Evolutionary conservation across 1,140 invertebrate species (phyloP).

Genomic region (Trichoplusia ni): DNA sequence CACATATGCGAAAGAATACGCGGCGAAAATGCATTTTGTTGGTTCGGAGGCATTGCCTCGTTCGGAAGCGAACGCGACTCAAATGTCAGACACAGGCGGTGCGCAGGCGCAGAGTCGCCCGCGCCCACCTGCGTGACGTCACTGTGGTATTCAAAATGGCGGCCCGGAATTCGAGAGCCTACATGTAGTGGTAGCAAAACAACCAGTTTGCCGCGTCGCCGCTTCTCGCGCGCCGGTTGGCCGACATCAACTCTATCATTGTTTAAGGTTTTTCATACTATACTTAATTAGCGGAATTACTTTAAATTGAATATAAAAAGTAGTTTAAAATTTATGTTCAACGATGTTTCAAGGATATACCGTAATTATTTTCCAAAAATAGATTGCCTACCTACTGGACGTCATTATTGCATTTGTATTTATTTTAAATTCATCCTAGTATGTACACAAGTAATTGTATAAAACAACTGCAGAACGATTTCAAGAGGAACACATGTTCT

Average conservation of each 20-base stretch:
- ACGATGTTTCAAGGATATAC: no score
- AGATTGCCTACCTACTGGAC: no score
- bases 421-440: no score
- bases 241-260: conserved; percentile 17
- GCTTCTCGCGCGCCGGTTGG: conserved; percentile 3
- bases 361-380: no score
- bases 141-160: conserved; percentile 79
- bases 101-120: conserved; percentile 69
- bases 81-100: conserved; percentile 62
- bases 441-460: no score
- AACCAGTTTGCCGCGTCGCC: conserved; percentile 24
- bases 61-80: conserved; percentile 63
- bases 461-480: no score
- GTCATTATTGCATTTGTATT: no score
- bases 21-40: conserved; percentile 71
- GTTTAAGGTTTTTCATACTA: not conserved
- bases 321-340: no score
- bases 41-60: conserved; percentile 67
- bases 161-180: conserved; percentile 75
- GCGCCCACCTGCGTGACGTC: conserved; percentile 76
- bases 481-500: no score
- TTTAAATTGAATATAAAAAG: not conserved
- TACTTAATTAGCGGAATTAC: not conserved
- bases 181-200: conserved; percentile 59
- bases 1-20: conserved; percentile 61